Evolutionary conservation across 2,113 vertebrate genomes (phyloP).

Genomic region (Stigmatopora argus): DNA sequence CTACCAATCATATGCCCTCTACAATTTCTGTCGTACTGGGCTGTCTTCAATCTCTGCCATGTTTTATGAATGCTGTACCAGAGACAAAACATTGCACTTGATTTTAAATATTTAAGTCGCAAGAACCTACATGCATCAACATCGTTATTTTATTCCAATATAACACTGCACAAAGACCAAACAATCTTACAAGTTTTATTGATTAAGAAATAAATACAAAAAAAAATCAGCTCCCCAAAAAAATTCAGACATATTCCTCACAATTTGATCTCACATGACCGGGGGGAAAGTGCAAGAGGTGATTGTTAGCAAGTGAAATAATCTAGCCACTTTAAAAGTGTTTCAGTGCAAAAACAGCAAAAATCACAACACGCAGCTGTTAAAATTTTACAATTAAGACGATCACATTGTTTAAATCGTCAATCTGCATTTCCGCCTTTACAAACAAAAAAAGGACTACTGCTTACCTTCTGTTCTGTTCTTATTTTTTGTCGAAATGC

Average conservation of each 20-base stretch:
- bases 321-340: neutral
- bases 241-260: neutral
- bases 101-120: neutral
- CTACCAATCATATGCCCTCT: too few relatives aligned
- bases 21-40: too few relatives aligned
- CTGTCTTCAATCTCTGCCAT: too few relatives aligned
- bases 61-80: too few relatives aligned
- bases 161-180: neutral
- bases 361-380: neutral
- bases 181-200: constrained; percentile 23
- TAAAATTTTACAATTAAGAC: neutral
- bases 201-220: constrained; percentile 5
- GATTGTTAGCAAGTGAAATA: neutral
- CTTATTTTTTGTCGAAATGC: neutral
- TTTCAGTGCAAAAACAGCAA: neutral
- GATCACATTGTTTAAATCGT: neutral
- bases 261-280: neutral
- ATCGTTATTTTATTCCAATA: neutral
- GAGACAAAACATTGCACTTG: neutral
- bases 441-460: neutral
- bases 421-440: neutral
- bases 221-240: neutral
- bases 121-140: neutral
- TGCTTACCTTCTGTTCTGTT: too few relatives aligned
- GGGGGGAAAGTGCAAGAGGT: neutral